Percentiles rank a stretch among this genome's conserved stretches.
Conservation (phyloP, 2,888 invertebrate genomes). For the Sialis lutaria region DNA sequence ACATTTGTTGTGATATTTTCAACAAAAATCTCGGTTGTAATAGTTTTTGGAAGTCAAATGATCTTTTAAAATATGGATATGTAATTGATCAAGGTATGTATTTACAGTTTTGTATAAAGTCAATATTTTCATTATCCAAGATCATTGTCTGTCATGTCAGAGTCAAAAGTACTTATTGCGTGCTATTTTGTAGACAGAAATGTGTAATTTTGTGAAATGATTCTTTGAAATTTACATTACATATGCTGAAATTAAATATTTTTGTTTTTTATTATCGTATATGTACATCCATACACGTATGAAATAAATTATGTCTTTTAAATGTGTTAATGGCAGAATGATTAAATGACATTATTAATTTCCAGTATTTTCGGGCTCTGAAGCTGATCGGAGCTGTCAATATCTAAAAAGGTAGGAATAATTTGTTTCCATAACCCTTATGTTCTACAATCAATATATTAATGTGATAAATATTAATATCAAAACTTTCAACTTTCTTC, state of each 20-base stretch:
- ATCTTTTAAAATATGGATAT: background rate
- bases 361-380: background rate
- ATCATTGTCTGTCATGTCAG: background rate
- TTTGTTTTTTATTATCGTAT: background rate
- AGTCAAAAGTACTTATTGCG: background rate
- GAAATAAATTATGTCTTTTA: background rate
- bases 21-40: background rate
- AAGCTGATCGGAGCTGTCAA: background rate
- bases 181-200: background rate
- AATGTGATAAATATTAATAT: too few species aligned
- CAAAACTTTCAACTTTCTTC: too few species aligned
- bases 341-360: background rate
- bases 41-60: background rate
- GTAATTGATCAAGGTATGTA: background rate
- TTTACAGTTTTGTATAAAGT: background rate
- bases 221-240: too few species aligned
- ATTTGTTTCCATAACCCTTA: background rate
- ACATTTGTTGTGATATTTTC: slow-evolving; percentile 7
- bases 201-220: too few species aligned
- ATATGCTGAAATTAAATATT: background rate
- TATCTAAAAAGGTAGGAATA: background rate
- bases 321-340: background rate
- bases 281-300: background rate
- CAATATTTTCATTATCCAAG: background rate
- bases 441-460: too few species aligned